These are phyloP conservation scores for Onthophagus taurus DNA, from an alignment of 1,140 invertebrate species.

Conservation along the genomic window DNA sequence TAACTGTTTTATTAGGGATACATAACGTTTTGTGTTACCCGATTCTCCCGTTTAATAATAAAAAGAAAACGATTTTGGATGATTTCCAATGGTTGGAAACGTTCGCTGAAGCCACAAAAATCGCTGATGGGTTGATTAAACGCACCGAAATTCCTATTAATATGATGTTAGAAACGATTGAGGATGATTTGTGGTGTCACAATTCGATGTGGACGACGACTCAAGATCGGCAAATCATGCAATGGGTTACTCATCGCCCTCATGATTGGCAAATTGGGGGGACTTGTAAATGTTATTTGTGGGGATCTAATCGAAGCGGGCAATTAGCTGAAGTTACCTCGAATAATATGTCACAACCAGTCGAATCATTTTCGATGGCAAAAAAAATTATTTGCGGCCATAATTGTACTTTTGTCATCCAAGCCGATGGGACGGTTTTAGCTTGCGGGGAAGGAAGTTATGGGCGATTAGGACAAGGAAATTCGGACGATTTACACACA, in stretches of 20 bases:
- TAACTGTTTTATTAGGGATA: constrained; percentile 47
- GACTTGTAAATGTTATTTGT: constrained; percentile 50
- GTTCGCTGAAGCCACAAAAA: constrained; percentile 44
- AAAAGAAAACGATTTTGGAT: constrained; percentile 32
- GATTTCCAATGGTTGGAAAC: constrained; percentile 54
- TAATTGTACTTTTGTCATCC: constrained; percentile 57
- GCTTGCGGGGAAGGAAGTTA: constrained; percentile 96
- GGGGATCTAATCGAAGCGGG: constrained; percentile 55
- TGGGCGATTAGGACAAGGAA: constrained; percentile 83
- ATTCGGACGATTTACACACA: constrained; percentile 75
- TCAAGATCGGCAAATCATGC: constrained; percentile 54
- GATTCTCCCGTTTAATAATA: constrained; percentile 38
- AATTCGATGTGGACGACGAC: constrained; percentile 46
- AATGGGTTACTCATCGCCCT: constrained; percentile 50
- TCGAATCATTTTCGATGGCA: constrained; percentile 42
- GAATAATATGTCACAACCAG: constrained; percentile 34
- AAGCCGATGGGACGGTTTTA: constrained; percentile 57
- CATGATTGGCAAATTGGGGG: constrained; percentile 61
- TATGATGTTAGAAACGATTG: constrained; percentile 17
- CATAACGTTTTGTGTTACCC: constrained; percentile 47
- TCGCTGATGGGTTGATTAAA: constrained; percentile 46
- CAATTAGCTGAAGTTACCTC: constrained; percentile 52
- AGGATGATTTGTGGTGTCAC: constrained; percentile 32
- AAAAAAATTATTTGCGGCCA: constrained; percentile 57
- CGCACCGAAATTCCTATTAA: constrained; percentile 39